phyloP scores from a whole-genome alignment of 2,113 vertebrate species.

The Pterophyllum scalare region DNA sequence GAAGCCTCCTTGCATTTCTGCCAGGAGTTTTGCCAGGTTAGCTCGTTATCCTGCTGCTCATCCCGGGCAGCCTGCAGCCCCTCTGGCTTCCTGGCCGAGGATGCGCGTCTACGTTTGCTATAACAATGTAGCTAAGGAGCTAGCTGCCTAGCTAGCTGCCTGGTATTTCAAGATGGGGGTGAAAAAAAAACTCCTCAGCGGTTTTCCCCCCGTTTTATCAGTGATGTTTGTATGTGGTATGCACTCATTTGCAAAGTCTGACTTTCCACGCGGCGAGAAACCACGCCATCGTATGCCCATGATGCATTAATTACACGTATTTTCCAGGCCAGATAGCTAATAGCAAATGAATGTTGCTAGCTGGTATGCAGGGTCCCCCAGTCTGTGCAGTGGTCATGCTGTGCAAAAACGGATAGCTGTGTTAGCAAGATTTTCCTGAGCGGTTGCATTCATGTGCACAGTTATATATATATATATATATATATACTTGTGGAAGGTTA shows the following conservation, averaged over 20 bases:
- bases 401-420: slow-evolving; percentile 69
- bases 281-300: slow-evolving; percentile 5
- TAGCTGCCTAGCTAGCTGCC: slow-evolving; percentile 66
- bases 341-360: slow-evolving; percentile 77
- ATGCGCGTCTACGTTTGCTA: slow-evolving; percentile 80
- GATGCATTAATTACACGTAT: slow-evolving; percentile 61
- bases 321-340: slow-evolving; percentile 76
- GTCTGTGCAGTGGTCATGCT: slow-evolving; percentile 79
- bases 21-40: slow-evolving; percentile 96
- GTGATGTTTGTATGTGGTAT: slow-evolving; percentile 1
- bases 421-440: slow-evolving; percentile 64
- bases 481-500: fast-evolving
- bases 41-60: slow-evolving; percentile 67
- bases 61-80: slow-evolving; percentile 76
- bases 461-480: slow-evolving; percentile 21
- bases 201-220: slow-evolving; percentile 1
- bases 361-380: slow-evolving; percentile 78
- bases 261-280: not conserved
- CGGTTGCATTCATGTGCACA: slow-evolving; percentile 57
- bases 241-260: slow-evolving; percentile 34
- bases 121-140: slow-evolving; percentile 80
- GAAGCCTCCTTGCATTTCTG: slow-evolving; percentile 93
- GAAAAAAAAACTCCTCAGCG: slow-evolving; percentile 26
- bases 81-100: slow-evolving; percentile 79
- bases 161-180: slow-evolving; percentile 54